Evolutionary conservation across 2,888 invertebrate species (phyloP), one percentile per base, ranked within the genome.

Genomic region (Lutraria lutraria): DNA sequence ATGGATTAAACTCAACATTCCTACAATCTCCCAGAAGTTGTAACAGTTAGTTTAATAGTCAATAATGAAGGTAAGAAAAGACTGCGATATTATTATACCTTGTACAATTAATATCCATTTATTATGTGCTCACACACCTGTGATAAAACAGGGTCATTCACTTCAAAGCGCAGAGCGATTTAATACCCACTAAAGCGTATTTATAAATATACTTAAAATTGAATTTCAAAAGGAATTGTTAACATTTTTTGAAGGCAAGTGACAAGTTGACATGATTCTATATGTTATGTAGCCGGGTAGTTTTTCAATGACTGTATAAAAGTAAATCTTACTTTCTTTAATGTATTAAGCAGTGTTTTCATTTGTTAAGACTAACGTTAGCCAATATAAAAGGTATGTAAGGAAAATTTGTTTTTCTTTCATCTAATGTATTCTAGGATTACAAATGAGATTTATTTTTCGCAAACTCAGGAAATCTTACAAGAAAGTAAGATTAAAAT

Each of bases 201-300:
- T 68, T 89, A 85, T 83, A 84, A 84, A 87, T 87, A 89, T 83
- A 88, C 87, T 89, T 89, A 72, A 87, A 87, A 89, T 89, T 89
- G 85, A 89, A 89, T 89, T 85, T 84, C 80, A 88, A 88, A 84
- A 84, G 88, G 83, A 43, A 81, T 79, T 80, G 84, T 79, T 80
- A 43, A 88, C 88, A 88, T 80, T 68, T 83, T 85, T 85, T 68
- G 87, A 82, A 83, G 68, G 83, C 83, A 87, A 85, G 87, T 89
- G 89, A 85, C 85, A 85, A 53, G 81, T 21, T 79, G 88, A 80
- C 60, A 80, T 83, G 80, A 60, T 68, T 86, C 68, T 63, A 81
- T 81, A 68, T 54, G 52, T 43, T 80, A 52, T 52, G 68, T 68
- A 68, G 34, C 0, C 76, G 31, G 76, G 76, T 34, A n/a, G 76